Percentiles rank a stretch among this genome's conserved stretches.
These are phyloP conservation scores for Phyllostomus hastatus DNA, from an alignment of 2,113 vertebrate genomes.

Conservation along the genomic window DNA sequence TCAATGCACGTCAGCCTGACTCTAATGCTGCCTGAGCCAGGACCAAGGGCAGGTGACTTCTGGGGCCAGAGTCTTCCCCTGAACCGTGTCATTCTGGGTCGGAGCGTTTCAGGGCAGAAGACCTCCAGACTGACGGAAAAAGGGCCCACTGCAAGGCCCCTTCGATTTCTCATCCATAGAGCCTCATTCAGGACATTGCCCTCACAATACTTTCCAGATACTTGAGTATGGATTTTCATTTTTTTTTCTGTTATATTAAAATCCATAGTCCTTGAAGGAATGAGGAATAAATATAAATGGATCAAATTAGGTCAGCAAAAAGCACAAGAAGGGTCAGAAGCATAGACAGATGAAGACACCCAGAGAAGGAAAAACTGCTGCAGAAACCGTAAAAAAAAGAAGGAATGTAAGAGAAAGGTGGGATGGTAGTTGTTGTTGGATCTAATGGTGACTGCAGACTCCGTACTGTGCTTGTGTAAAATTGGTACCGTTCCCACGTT, in stretches of 20 bases:
- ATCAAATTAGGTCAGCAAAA: not conserved
- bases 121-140: not conserved
- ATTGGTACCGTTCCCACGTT: not conserved
- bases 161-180: not conserved
- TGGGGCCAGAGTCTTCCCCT: not conserved
- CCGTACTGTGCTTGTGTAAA: not conserved
- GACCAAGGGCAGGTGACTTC: not conserved
- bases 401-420: not conserved
- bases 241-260: constrained; percentile 11
- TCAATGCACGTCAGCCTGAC: constrained; percentile 40
- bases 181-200: not conserved
- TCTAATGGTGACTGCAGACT: not conserved
- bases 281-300: not conserved
- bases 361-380: not conserved
- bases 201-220: not conserved
- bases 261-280: not conserved
- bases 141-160: not conserved
- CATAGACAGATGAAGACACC: not conserved
- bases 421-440: not conserved
- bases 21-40: not conserved
- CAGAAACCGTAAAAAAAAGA: not conserved
- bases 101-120: not conserved
- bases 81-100: not conserved
- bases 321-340: not conserved
- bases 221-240: not conserved